Percentiles rank a stretch among this genome's conserved stretches.
Conservation (phyloP, 2,113 vertebrate genomes). For the Neogobius melanostomus region DNA sequence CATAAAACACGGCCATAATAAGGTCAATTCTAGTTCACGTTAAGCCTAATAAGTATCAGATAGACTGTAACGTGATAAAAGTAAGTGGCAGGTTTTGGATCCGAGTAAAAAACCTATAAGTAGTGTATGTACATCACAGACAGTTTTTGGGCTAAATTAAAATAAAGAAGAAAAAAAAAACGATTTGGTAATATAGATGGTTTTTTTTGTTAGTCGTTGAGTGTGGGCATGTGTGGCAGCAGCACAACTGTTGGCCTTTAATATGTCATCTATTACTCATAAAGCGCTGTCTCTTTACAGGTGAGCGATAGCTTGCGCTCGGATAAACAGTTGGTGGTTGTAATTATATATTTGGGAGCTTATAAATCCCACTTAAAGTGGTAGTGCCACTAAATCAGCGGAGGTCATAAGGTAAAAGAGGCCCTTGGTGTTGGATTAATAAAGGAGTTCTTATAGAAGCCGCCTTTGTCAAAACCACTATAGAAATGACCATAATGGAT, state of each 20-base stretch:
- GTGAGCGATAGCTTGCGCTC: neutral
- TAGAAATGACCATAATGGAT: no score
- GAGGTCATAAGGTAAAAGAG: neutral
- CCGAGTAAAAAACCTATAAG: no score
- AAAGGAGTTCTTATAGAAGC: neutral
- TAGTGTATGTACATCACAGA: no score
- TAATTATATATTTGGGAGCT: neutral
- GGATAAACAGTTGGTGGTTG: neutral
- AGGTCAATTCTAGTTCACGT: neutral
- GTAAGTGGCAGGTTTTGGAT: no score
- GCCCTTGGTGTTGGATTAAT: neutral
- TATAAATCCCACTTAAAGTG: neutral
- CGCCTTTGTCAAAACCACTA: neutral
- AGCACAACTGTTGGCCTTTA: neutral
- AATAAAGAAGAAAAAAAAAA: no score
- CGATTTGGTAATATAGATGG: no score
- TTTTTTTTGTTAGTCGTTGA: no score
- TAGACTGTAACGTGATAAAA: no score
- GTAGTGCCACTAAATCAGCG: neutral
- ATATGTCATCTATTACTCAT: neutral
- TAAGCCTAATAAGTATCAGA: no score
- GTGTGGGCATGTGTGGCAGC: no score
- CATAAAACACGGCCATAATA: conserved; percentile 6
- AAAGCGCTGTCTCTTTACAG: neutral
- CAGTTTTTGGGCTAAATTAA: no score